A percentile compares a stretch with the other conserved stretches of the same genome.
phyloP scores from a whole-genome alignment of 2,113 vertebrate species.

The Malurus cyaneus region DNA sequence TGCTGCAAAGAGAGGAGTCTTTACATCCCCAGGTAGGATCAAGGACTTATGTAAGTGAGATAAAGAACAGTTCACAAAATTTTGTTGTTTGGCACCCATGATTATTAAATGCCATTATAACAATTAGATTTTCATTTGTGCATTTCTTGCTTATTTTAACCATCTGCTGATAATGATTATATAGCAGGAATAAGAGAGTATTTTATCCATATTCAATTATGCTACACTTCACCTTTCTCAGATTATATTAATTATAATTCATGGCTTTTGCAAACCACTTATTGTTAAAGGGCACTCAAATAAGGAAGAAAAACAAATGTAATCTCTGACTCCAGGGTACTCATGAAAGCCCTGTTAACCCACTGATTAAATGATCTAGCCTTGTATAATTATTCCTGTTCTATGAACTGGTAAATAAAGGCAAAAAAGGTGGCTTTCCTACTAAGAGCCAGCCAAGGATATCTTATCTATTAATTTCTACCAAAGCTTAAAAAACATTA shows the following conservation, averaged over 20 bases:
- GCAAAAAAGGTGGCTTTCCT: neutral
- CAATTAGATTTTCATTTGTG: neutral
- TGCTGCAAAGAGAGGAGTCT: neutral
- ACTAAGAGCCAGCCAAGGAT: neutral
- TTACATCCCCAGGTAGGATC: neutral
- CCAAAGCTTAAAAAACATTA: neutral
- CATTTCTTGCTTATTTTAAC: neutral
- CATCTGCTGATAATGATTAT: neutral
- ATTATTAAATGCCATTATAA: neutral
- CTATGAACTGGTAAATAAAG: neutral
- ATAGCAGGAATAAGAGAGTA: neutral
- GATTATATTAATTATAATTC: conserved; percentile 12
- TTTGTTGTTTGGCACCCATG: neutral
- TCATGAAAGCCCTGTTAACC: neutral
- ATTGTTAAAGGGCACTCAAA: neutral
- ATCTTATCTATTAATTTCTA: neutral
- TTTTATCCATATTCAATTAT: neutral
- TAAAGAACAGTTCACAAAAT: neutral
- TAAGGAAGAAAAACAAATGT: neutral
- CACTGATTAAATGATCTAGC: neutral
- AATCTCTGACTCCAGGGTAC: neutral
- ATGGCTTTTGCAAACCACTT: neutral
- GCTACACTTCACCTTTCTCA: neutral
- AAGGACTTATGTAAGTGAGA: neutral
- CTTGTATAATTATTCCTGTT: neutral